phyloP scores from a whole-genome alignment of 2,797 vertebrate species.

The Glossophaga mutica region DNA sequence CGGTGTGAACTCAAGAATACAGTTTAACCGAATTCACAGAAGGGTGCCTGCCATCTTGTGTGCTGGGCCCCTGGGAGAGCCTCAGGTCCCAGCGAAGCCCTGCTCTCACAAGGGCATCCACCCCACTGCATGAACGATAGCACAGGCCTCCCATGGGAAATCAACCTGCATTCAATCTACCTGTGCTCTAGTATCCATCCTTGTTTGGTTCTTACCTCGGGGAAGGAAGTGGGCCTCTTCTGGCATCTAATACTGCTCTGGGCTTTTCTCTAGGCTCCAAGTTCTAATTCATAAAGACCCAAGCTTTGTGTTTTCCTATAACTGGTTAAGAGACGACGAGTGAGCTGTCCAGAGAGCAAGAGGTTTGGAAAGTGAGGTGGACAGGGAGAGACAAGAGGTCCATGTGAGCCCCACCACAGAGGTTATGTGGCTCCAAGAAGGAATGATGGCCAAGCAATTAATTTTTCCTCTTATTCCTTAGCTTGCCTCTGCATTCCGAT shows the following conservation, averaged over 20 bases:
- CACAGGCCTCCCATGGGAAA: background rate
- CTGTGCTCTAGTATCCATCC: background rate
- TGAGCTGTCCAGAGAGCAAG: slow-evolving; percentile 25
- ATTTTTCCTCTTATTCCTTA: slow-evolving; percentile 29
- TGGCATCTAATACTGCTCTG: background rate
- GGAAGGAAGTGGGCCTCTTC: slow-evolving; percentile 21
- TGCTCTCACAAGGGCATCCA: background rate
- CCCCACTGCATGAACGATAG: background rate
- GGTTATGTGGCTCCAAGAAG: slow-evolving; percentile 5
- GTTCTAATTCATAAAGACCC: slow-evolving; percentile 29
- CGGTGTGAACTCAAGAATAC: background rate
- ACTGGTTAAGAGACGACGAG: slow-evolving; percentile 20
- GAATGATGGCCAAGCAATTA: slow-evolving; percentile 37
- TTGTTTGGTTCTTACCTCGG: background rate
- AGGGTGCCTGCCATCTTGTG: background rate
- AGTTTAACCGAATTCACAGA: background rate
- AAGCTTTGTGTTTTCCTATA: slow-evolving; percentile 27
- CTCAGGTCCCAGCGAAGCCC: background rate
- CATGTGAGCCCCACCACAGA: background rate
- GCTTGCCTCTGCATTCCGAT: slow-evolving; percentile 49
- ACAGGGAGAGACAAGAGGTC: background rate
- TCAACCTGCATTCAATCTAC: background rate
- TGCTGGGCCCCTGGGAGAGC: background rate
- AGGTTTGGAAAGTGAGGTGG: slow-evolving; percentile 9
- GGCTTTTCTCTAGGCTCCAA: background rate